Conservation (phyloP, 2,797 vertebrate species). For the Etheostoma perlongum region DNA sequence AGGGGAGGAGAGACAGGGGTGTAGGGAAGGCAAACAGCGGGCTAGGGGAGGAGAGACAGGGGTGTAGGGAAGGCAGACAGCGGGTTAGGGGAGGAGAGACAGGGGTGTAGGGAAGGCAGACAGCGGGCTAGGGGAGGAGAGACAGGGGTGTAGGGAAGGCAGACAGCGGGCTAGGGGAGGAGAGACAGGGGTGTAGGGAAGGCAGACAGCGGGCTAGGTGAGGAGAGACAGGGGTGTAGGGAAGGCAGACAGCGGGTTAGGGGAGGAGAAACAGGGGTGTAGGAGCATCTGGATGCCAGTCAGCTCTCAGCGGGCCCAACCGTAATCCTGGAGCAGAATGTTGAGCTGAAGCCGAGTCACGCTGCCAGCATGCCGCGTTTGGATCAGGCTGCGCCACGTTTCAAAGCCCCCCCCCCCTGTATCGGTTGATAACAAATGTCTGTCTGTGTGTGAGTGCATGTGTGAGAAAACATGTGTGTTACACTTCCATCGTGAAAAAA, state of each 20-base stretch:
- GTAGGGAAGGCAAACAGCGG: neutral
- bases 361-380: neutral
- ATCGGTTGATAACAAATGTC: slow-evolving; percentile 35
- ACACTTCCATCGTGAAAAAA: slow-evolving; percentile 34
- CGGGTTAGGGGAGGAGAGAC: no score
- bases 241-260: no score
- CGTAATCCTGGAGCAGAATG: slow-evolving; percentile 1
- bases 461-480: slow-evolving; percentile 43
- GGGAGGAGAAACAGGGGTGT: neutral
- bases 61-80: no score
- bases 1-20: neutral
- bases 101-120: no score
- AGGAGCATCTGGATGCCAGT: slow-evolving; percentile 40
- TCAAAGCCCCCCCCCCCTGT: slow-evolving; percentile 8
- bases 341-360: slow-evolving; percentile 22
- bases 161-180: no score
- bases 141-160: no score
- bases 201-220: no score
- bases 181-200: no score
- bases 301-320: slow-evolving; percentile 31
- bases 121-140: no score
- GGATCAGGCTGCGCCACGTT: neutral
- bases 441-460: slow-evolving; percentile 39
- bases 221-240: no score
- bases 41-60: no score